Base-by-base conservation (phyloP, 1,140 invertebrate genomes). In the Rhyacophila brunnea region DNA sequence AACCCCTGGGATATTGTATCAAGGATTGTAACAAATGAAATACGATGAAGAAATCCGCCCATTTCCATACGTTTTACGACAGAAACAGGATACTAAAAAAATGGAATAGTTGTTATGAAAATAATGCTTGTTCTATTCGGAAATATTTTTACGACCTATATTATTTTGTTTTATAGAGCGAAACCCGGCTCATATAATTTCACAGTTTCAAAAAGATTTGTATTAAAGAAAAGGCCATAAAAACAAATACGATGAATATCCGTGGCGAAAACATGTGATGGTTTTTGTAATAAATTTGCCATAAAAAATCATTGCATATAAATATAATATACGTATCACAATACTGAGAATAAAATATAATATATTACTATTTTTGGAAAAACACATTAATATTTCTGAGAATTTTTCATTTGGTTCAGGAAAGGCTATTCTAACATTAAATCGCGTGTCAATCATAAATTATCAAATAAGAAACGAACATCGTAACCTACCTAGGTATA, bases 81-180 rank as follows among this genome's bases (percentile, higher is more conserved):
- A 64, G 62, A 52, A 64, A 59, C 62, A 52, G 62, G 57, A 64
- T 64, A 58, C 51, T 47, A 56, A 63, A 62, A 54, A 51, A 50
- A 64, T 51, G 32, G 57, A 56, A 64, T 60, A 59, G 52, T 63
- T 51, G 51, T 60, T 54, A 54, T 38, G 56, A 64, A 58, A 59
- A 64, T 64, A 63, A 58, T 63, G 61, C 38, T 44, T 32, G 47
- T 46, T 49, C 55, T 58, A 48, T 62, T 53, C 58, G 45, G 52
- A 49, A 28, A 44, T 52, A 42, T 55, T 63, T 62, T 63, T 63
- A 63, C 51, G 61, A 63, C 57, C 59, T 13, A 43, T 44, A 48
- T 50, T 57, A 49, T 52, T 51, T 47, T 60, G 50, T 58, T 62
- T 62, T 62, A 58, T 58, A 62, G 60, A 58, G 60, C 55, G 49